Base-by-base conservation (phyloP, 2,113 vertebrate species). In the Pelecanus crispus region DNA sequence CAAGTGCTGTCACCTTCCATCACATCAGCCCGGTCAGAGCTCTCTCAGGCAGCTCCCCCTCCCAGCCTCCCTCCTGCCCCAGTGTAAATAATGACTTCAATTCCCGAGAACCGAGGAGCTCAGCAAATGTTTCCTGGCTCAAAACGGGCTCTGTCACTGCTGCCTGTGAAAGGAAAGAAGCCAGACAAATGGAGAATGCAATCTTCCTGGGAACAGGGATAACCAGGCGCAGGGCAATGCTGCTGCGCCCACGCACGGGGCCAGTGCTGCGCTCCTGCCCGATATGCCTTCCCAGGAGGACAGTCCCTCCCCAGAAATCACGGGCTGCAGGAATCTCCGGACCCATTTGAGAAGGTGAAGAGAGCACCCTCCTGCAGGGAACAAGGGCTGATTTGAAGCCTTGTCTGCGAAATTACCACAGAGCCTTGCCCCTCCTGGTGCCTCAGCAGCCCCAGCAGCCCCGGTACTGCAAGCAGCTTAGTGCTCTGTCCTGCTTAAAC, bases 1-100 rank as follows among this genome's bases (percentile, higher is more conserved):
- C 94, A 58, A 95, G 96, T 34, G 88, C 97, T 96, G 97, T 95
- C 97, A 91, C 67, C 89, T 81, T n/a, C 86, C 79, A 97, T 94
- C 81, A 25, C 86, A 44, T 97, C 97, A 94, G 91, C 75, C 72
- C 2, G 42, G 79, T 18, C 95, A 86, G 81, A 90, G 74, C 92
- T 42, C 94, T 26, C 10, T 78, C 85, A 38, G 81, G 58, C 11
- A 63, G 26, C 81, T 71, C 84, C 47, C 55, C 47, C 36, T 12
- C 71, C 79, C 8, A 2, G 47, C 61, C 78, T 36, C 44, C 58
- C 92, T 59, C 40, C 13, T 16, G 84, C 44, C 77, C 92, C 55
- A 6, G 10, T 31, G 16, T 61, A 40, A 73, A 25, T 49, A 55
- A 92, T 38, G 45, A 31, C 73, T 53, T 13, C 68, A 32, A 28